A percentile compares a stretch with the other conserved stretches of the same genome.
Evolutionary conservation across 1,140 invertebrate species (phyloP).

Genomic region (Calephelis virginiensis): DNA sequence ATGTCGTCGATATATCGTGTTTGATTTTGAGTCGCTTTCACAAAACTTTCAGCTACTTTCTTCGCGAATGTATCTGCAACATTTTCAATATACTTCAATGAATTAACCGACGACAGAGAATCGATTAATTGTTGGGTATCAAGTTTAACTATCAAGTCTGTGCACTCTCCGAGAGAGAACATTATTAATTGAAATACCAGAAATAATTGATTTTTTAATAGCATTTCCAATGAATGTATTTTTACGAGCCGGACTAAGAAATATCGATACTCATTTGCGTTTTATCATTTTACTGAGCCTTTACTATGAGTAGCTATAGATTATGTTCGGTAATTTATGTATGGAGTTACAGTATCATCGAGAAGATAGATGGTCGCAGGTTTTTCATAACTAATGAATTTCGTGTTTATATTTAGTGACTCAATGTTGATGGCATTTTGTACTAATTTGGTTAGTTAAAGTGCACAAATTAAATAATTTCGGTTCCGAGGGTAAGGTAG

Average conservation of each 20-base stretch:
- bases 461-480: too few species aligned
- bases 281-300: slow-evolving; percentile 12
- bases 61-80: slow-evolving; percentile 40
- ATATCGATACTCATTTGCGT: slow-evolving; percentile 13
- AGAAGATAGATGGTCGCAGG: neutral
- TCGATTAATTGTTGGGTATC: slow-evolving; percentile 37
- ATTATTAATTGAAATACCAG: slow-evolving; percentile 21
- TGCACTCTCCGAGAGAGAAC: slow-evolving; percentile 9
- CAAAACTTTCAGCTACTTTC: slow-evolving; percentile 38
- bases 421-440: too few species aligned
- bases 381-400: neutral
- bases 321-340: neutral
- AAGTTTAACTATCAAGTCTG: slow-evolving; percentile 33
- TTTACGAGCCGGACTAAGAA: slow-evolving; percentile 7
- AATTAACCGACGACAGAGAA: slow-evolving; percentile 32
- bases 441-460: too few species aligned
- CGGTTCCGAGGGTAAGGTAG: too few species aligned
- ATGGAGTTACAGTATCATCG: neutral
- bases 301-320: neutral
- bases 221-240: slow-evolving; percentile 25
- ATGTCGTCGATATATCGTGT: slow-evolving; percentile 16
- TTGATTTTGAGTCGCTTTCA: slow-evolving; percentile 34
- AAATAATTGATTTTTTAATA: slow-evolving; percentile 38
- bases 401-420: too few species aligned
- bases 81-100: slow-evolving; percentile 37